These are phyloP conservation scores for Agrotis segetum DNA, from an alignment of 2,888 invertebrate species.

Conservation along the genomic window DNA sequence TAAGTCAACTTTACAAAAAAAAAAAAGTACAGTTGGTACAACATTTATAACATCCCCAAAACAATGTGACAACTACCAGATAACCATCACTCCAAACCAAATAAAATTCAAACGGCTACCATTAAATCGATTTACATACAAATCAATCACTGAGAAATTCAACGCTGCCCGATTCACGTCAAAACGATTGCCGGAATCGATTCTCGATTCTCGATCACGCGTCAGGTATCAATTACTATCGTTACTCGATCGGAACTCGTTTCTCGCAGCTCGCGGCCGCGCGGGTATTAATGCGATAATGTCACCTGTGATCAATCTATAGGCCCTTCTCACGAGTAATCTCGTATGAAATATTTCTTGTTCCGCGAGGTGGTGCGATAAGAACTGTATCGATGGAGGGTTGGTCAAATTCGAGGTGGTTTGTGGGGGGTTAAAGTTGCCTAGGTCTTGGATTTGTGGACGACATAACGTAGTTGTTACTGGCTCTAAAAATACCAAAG, in stretches of 20 bases:
- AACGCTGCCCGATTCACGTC: slow-evolving; percentile 58
- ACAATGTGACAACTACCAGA: slow-evolving; percentile 33
- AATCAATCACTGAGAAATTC: slow-evolving; percentile 63
- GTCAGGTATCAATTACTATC: slow-evolving; percentile 67
- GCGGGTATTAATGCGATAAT: slow-evolving; percentile 69
- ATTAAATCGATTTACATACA: slow-evolving; percentile 58
- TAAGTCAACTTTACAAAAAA: too few species aligned
- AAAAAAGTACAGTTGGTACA: neutral
- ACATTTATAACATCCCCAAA: slow-evolving; percentile 10
- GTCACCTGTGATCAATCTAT: slow-evolving; percentile 78
- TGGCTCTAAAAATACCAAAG: too few species aligned
- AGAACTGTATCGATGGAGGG: slow-evolving; percentile 56
- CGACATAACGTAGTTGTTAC: neutral
- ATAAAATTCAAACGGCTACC: slow-evolving; percentile 48
- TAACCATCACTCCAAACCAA: slow-evolving; percentile 37
- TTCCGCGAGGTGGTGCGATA: slow-evolving; percentile 68
- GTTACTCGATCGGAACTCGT: slow-evolving; percentile 62
- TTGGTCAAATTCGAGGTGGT: slow-evolving; percentile 42
- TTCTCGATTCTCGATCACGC: slow-evolving; percentile 58
- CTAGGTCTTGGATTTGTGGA: neutral
- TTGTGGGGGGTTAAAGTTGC: slow-evolving; percentile 3
- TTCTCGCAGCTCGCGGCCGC: slow-evolving; percentile 56
- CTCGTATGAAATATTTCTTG: slow-evolving; percentile 81
- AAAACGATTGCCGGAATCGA: slow-evolving; percentile 56
- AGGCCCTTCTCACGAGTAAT: slow-evolving; percentile 81